A percentile compares a stretch with the other conserved stretches of the same genome.
These are phyloP conservation scores for Xiphorhynchus erythropygius DNA, from an alignment of 2,797 vertebrate species.

Conservation along the genomic window DNA sequence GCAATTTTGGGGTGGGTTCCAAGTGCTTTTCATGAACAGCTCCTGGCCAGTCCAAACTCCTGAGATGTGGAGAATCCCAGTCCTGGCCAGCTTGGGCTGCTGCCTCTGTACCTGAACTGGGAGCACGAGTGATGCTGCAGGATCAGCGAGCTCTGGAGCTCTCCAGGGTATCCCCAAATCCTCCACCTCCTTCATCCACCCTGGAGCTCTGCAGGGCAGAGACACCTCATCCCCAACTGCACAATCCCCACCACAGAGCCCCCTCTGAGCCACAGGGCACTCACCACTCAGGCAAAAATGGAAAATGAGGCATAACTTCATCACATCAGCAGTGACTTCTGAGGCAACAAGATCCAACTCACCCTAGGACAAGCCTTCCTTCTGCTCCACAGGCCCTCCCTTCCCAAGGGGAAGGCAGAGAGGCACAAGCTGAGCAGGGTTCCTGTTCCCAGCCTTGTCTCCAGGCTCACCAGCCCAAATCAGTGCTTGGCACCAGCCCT, in stretches of 20 bases:
- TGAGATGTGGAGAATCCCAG: neutral
- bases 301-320: accelerated
- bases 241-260: neutral
- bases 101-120: accelerated
- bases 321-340: accelerated
- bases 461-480: neutral
- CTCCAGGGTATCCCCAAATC: neutral
- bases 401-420: neutral
- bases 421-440: neutral
- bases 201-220: neutral
- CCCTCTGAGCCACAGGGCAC: neutral
- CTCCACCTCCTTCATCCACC: neutral
- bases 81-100: neutral
- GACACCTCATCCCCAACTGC: neutral
- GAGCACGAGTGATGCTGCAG: neutral
- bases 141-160: neutral
- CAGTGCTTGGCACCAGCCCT: neutral
- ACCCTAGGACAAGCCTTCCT: neutral
- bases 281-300: accelerated
- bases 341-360: neutral
- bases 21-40: neutral
- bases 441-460: neutral
- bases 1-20: neutral
- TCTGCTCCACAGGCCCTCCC: neutral
- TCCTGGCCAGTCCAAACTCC: neutral